Base-by-base conservation (phyloP, 2,113 vertebrate species). In the Oenanthe melanoleuca region DNA sequence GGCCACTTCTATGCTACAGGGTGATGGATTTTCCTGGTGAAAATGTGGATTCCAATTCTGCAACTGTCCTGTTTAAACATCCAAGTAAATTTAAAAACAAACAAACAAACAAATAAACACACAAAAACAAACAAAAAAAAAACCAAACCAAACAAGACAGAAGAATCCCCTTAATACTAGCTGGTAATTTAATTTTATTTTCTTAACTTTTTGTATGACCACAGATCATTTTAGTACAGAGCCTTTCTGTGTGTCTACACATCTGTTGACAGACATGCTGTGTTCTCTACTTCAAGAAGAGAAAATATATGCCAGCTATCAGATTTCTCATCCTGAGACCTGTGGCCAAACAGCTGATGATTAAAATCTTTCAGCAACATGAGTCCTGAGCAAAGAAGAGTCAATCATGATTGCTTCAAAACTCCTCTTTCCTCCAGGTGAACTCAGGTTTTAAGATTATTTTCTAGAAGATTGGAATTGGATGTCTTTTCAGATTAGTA, bases 1-100 rank as follows among this genome's bases (percentile, higher is more conserved):
- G 71, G 31, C 4, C 1, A 0, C 15, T 40, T 29, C 19, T 80
- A 8, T 5, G 3, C 2, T 45, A 25, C 3, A 2, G 7, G 21
- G 13, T 61, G 13, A 31, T 50, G 28, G 40, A 52, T 7, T n/a
- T 72, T 49, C 17, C 53, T 75, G 24, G 17, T 64, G 26, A 49
- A 88, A 93, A 65, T 2, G 0, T 65, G 40, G 18, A 17, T 6
- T 50, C 20, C 11, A 23, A 9, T 20, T 31, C 13, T 53, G 31
- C 31, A 65, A 22, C 16, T 45, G 13, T 42, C 44, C 59, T 69
- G 20, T 59, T 95, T 40, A 81, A 72, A 81, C 2, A 52, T 13
- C 24, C 11, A 56, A 55, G 7, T 49, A 49, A 49, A 49, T 49
- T 24, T 8, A 49, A 49, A 6, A 34, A n/a, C 29, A 47, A 47